These are phyloP conservation scores for Zygaena filipendulae DNA, from an alignment of 2,888 invertebrate genomes.

Conservation along the genomic window DNA sequence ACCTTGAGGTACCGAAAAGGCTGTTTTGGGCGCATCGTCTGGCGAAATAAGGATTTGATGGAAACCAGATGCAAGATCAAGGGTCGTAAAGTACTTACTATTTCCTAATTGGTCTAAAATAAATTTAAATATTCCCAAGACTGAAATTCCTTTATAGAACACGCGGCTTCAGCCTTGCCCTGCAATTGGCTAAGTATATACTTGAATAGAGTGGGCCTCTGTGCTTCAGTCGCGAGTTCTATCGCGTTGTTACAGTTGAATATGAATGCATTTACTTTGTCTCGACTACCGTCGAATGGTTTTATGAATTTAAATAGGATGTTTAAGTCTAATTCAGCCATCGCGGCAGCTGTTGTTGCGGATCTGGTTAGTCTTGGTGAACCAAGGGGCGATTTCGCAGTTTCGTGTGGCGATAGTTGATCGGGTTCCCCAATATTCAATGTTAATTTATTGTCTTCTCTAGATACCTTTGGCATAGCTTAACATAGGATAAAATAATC, in stretches of 20 bases:
- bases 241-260: conserved; percentile 6
- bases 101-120: too few species aligned
- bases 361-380: too few species aligned
- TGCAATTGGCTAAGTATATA: conserved; percentile 10
- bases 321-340: conserved; percentile 5
- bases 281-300: conserved; percentile 5
- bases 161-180: conserved; percentile 12
- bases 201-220: conserved; percentile 7
- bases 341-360: too few species aligned
- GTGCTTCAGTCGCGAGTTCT: conserved; percentile 3
- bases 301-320: conserved; percentile 6
- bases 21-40: conserved; percentile 14
- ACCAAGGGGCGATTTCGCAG: too few species aligned
- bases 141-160: conserved; percentile 11
- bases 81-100: conserved; percentile 16
- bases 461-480: too few species aligned
- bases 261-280: conserved; percentile 5
- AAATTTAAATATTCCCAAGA: conserved; percentile 12
- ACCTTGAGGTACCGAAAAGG: conserved; percentile 15
- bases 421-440: too few species aligned
- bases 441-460: too few species aligned
- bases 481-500: too few species aligned
- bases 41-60: conserved; percentile 10
- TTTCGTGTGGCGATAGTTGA: too few species aligned
- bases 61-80: conserved; percentile 14